Evolutionary conservation across 2,113 vertebrate species (phyloP).

Genomic region (Fregetta grallaria): DNA sequence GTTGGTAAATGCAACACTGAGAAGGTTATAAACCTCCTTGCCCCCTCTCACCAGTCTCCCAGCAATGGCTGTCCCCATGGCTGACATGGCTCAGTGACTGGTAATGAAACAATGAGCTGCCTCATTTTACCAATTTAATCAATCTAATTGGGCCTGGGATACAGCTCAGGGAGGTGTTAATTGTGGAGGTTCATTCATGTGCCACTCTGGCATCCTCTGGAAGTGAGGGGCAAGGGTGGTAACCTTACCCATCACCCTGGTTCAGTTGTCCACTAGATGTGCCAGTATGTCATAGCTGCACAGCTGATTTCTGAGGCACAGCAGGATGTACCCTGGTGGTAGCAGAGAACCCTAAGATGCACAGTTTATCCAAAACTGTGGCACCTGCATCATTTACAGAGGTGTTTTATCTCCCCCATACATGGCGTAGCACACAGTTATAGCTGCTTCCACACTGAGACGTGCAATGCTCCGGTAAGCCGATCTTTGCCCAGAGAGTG

Average conservation of each 20-base stretch:
- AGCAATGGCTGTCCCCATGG: neutral
- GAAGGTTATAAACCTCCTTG: neutral
- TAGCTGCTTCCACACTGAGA: rapidly evolving
- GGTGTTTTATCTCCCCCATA: neutral
- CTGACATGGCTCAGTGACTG: neutral
- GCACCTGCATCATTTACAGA: neutral
- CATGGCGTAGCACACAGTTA: neutral
- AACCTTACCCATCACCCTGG: neutral
- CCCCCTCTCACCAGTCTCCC: neutral
- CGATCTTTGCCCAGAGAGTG: neutral
- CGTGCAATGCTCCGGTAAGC: neutral
- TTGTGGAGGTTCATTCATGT: neutral
- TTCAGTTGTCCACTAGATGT: neutral
- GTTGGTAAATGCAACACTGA: neutral
- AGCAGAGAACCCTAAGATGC: neutral
- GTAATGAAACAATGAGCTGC: neutral
- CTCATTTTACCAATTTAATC: neutral
- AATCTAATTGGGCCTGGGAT: neutral
- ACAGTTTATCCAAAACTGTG: neutral
- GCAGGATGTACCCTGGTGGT: neutral
- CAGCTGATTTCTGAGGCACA: neutral
- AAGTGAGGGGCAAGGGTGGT: neutral
- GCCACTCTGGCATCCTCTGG: neutral
- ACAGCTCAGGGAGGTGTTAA: neutral
- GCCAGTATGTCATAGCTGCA: neutral